Evolutionary conservation across 2,113 vertebrate species (phyloP), one percentile per base, ranked within the genome.

Genomic region (Myotis brandtii): DNA sequence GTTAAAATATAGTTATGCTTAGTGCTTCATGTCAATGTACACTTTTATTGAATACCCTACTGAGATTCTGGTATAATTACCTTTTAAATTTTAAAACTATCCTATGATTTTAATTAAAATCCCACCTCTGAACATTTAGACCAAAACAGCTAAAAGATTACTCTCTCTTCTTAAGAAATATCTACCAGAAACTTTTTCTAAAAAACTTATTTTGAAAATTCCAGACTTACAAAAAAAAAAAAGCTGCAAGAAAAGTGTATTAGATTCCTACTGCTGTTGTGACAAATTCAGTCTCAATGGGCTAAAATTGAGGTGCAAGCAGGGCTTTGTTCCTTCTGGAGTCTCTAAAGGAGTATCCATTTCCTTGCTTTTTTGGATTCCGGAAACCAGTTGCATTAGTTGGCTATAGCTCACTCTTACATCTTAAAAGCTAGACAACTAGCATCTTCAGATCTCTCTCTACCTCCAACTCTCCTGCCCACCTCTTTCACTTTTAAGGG

Each of bases 71-170:
- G 8, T 92, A 21, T 88, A 95, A 88, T 88, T 96, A 59, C 9
- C 20, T 86, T 86, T 84, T 81, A 37, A 8, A 85, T 97, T 91
- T 93, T 83, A 50, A 84, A 64, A 9, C 13, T 86, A 84, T 89
- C 77, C 12, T 37, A 91, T 66, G 62, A 80, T 96, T 91, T 91
- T 92, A 96, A 95, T 77, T 90, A 92, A 96, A 92, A 89, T 83
- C 3, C 10, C 25, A 72, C 52, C 16, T 86, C 10, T 73, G 43
- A 83, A 59, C 13, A 48, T 86, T 95, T 66, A 90, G 46, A 95
- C 12, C 10, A 91, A 84, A 93, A 21, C 18, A 84, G 17, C 37
- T 62, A 32, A 93, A 87, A 94, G 30, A 87, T 70, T 14, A 43
- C 59, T 59, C 37, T 80, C 23, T 27, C 30, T 46, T 62, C 81